phyloP scores from a whole-genome alignment of 2,113 vertebrate species.

The Aplodontia rufa region DNA sequence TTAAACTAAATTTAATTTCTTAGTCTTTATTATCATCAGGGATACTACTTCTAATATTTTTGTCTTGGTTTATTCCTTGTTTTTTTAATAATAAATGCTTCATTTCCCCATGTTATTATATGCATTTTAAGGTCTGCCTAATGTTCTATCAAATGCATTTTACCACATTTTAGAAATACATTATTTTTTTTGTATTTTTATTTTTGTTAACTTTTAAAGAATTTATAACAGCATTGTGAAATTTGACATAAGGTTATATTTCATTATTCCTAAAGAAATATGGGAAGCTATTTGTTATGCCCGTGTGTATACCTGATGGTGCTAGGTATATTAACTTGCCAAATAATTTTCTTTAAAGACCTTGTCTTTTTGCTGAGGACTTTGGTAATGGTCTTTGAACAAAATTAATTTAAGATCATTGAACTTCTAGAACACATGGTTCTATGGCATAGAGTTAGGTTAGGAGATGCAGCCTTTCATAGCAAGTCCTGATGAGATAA shows the following conservation, averaged over 20 bases:
- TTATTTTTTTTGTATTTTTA: not conserved
- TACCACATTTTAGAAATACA: not conserved
- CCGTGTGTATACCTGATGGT: not conserved
- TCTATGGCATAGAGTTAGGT: not conserved
- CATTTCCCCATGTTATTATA: not conserved
- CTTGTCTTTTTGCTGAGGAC: not conserved
- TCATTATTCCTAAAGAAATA: not conserved
- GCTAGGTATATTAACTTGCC: not conserved
- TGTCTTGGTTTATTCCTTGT: not conserved
- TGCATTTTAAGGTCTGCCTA: not conserved
- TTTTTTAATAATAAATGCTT: not conserved
- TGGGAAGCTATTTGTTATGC: not conserved
- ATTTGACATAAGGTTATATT: not conserved
- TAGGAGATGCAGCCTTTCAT: not conserved
- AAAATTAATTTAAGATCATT: not conserved
- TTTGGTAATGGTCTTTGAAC: not conserved
- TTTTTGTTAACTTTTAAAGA: not conserved
- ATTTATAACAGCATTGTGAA: not conserved
- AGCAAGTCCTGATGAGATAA: not conserved
- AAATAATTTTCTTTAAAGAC: not conserved
- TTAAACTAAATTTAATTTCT: conserved; percentile 19
- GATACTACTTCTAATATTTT: not conserved
- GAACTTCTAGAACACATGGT: not conserved
- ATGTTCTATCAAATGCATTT: not conserved
- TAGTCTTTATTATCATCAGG: not conserved